A percentile compares a stretch with the other conserved stretches of the same genome.
These are phyloP conservation scores for Solen grandis DNA, from an alignment of 1,140 invertebrate species.

Conservation along the genomic window DNA sequence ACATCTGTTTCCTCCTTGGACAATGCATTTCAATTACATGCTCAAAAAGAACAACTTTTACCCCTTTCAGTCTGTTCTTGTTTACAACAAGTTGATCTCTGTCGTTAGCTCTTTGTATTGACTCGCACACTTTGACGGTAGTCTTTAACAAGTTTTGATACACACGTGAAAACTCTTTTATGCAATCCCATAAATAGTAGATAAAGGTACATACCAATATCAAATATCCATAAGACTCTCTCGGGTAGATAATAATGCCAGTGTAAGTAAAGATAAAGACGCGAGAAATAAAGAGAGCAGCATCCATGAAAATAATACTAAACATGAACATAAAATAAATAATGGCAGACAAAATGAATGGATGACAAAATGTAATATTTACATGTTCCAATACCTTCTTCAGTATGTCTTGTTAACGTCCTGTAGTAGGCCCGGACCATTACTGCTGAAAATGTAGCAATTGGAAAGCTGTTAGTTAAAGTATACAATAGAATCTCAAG, in stretches of 20 bases:
- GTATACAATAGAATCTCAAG: constrained; percentile 8
- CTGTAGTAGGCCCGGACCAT: constrained; percentile 31
- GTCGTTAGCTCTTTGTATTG: not conserved
- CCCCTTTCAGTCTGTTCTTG: not conserved
- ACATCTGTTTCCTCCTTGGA: constrained; percentile 15
- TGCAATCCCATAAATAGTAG: constrained; percentile 24
- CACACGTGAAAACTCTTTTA: constrained; percentile 3
- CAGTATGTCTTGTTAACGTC: not conserved
- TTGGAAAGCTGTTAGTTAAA: constrained; percentile 4
- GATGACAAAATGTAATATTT: not conserved
- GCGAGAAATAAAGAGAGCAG: constrained; percentile 25
- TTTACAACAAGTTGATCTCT: not conserved
- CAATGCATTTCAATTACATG: constrained; percentile 32
- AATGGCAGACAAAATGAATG: not conserved
- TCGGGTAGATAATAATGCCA: constrained; percentile 33
- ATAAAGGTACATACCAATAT: constrained; percentile 28
- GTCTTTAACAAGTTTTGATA: constrained; percentile 19
- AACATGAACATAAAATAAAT: constrained; percentile 42
- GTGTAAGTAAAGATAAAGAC: constrained; percentile 33
- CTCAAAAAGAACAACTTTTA: constrained; percentile 22
- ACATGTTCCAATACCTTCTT: not conserved
- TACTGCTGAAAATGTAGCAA: constrained; percentile 2
- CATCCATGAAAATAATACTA: constrained; percentile 33
- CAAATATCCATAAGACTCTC: constrained; percentile 28
- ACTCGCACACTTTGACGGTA: constrained; percentile 3